phyloP scores from a whole-genome alignment of 2,797 vertebrate species.

The Enteromius paludinosus region DNA sequence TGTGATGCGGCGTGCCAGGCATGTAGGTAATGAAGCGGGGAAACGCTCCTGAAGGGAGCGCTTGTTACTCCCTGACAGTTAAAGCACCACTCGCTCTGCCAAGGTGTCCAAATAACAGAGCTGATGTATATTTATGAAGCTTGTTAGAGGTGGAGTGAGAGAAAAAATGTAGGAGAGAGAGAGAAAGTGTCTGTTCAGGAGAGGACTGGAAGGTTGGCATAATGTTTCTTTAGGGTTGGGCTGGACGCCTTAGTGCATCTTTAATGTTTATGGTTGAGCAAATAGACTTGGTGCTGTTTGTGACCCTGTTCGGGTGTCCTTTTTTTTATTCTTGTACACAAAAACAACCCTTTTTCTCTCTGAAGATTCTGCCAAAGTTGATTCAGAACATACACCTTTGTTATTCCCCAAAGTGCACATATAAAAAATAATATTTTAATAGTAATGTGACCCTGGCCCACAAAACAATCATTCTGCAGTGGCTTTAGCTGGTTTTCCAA shows the following conservation, averaged over 20 bases:
- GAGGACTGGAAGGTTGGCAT: constrained; percentile 10
- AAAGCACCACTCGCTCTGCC: constrained; percentile 59
- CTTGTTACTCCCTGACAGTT: constrained; percentile 63
- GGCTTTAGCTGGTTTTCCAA: background rate
- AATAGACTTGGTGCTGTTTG: constrained; percentile 29
- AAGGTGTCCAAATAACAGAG: constrained; percentile 54
- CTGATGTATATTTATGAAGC: constrained; percentile 66
- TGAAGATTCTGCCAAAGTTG: background rate
- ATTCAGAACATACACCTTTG: background rate
- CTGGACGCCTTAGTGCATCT: constrained; percentile 39
- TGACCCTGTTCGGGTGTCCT: background rate
- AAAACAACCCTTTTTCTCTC: background rate
- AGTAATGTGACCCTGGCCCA: background rate
- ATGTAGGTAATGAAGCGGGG: constrained; percentile 61
- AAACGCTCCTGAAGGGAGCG: constrained; percentile 55
- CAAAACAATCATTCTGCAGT: background rate
- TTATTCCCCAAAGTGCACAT: background rate
- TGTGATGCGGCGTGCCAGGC: constrained; percentile 55
- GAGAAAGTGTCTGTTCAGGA: constrained; percentile 8
- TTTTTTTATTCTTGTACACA: background rate
- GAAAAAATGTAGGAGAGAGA: constrained; percentile 24
- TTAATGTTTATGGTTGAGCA: constrained; percentile 45
- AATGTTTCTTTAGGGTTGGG: constrained; percentile 27
- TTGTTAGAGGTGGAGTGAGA: constrained; percentile 56
- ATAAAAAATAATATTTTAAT: background rate